phyloP scores from a whole-genome alignment of 2,888 invertebrate species.

The Neoitamus cyanurus region DNA sequence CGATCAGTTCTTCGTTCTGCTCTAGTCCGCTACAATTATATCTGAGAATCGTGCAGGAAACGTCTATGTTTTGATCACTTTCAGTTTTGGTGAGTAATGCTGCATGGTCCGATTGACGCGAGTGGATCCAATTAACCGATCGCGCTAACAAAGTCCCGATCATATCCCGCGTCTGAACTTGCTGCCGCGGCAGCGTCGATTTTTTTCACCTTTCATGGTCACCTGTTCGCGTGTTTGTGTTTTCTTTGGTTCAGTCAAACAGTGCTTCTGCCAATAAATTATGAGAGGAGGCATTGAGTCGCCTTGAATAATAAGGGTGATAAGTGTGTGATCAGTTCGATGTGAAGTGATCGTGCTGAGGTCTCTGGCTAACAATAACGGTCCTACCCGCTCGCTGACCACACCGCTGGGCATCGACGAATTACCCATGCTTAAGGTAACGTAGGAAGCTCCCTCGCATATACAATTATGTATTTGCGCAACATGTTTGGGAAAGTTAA shows the following conservation, averaged over 20 bases:
- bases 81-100: conserved; percentile 42
- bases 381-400: not conserved
- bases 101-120: not conserved
- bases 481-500: not conserved
- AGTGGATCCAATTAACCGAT: not conserved
- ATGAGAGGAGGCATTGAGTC: not conserved
- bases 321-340: conserved; percentile 22
- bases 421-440: conserved; percentile 7
- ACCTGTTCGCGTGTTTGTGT: conserved; percentile 18
- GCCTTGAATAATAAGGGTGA: conserved; percentile 19
- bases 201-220: conserved; percentile 25
- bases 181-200: not conserved
- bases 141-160: not conserved
- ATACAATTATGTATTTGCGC: not conserved
- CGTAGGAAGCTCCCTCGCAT: not conserved
- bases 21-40: conserved; percentile 42
- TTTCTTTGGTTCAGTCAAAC: not conserved
- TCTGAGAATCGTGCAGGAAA: conserved; percentile 44
- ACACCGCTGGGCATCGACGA: not conserved
- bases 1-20: not conserved
- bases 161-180: conserved; percentile 8
- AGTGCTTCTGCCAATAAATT: conserved; percentile 9
- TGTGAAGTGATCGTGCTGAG: conserved; percentile 28
- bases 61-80: conserved; percentile 47
- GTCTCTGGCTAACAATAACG: not conserved